A percentile compares a stretch with the other conserved stretches of the same genome.
Evolutionary conservation across 1,140 invertebrate species (phyloP).

Genomic region (Trichoplusia ni): DNA sequence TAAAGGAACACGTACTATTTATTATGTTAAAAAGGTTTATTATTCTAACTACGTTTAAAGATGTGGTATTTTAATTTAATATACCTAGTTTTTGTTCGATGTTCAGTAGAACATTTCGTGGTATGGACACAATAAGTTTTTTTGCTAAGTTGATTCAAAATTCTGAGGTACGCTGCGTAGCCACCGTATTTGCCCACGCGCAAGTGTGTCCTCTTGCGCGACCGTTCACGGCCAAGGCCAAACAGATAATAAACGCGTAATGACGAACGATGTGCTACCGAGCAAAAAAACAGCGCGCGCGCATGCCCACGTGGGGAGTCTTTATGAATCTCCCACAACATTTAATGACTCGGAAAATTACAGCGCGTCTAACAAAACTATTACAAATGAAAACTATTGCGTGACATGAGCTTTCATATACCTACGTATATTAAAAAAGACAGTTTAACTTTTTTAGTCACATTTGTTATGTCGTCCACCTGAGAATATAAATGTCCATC

Average conservation of each 20-base stretch:
- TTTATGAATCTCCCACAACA: constrained; percentile 59
- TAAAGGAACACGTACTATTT: constrained; percentile 2
- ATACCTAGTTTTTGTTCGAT: constrained; percentile 26
- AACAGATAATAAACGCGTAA: constrained; percentile 67
- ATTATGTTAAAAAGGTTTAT: constrained; percentile 5
- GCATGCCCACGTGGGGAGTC: constrained; percentile 62
- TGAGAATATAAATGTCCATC: constrained; percentile 31
- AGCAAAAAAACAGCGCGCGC: constrained; percentile 59
- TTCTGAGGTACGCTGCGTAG: constrained; percentile 35
- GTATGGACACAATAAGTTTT: constrained; percentile 41
- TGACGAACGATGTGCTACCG: constrained; percentile 66
- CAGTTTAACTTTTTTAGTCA: not conserved
- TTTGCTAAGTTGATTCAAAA: constrained; percentile 42
- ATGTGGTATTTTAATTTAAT: constrained; percentile 33
- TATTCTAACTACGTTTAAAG: constrained; percentile 23
- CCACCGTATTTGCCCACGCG: constrained; percentile 47
- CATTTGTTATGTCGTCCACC: constrained; percentile 12
- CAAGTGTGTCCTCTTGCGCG: constrained; percentile 51
- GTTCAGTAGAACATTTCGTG: constrained; percentile 32
- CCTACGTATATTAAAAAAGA: not conserved
- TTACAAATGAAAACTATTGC: constrained; percentile 41
- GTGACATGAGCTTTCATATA: constrained; percentile 27
- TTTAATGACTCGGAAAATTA: constrained; percentile 74
- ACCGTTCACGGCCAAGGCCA: constrained; percentile 78
- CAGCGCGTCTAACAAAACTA: constrained; percentile 3